Conservation (phyloP, 2,888 invertebrate genomes). For the Nipponacmea schrenckii region DNA sequence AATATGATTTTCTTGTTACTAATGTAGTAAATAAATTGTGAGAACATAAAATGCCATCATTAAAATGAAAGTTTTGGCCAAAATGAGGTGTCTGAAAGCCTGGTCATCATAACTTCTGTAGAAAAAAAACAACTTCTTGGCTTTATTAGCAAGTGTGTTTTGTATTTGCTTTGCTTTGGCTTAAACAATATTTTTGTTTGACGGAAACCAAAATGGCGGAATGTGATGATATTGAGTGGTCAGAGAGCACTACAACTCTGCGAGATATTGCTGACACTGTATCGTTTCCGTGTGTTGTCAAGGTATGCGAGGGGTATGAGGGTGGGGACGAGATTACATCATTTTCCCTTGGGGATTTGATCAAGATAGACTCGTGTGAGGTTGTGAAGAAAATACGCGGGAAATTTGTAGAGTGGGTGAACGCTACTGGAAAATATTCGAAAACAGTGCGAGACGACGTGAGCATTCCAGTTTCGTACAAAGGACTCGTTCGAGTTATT, state of each 20-base stretch:
- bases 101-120: too few relatives aligned
- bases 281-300: slow-evolving; percentile 17
- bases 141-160: neutral
- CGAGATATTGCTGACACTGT: slow-evolving; percentile 15
- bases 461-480: slow-evolving; percentile 10
- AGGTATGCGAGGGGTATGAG: slow-evolving; percentile 18
- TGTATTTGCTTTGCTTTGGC: neutral
- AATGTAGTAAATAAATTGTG: too few relatives aligned
- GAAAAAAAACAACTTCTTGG: neutral
- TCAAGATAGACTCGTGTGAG: slow-evolving; percentile 19
- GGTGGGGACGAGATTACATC: slow-evolving; percentile 9
- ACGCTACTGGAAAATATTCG: neutral
- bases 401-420: neutral
- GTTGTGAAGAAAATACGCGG: slow-evolving; percentile 1
- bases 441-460: neutral
- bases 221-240: slow-evolving; percentile 9
- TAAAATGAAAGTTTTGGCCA: too few relatives aligned
- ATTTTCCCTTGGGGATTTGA: slow-evolving; percentile 13
- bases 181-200: neutral
- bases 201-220: slow-evolving; percentile 5
- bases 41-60: too few relatives aligned
- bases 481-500: slow-evolving; percentile 11
- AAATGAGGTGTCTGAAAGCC: too few relatives aligned
- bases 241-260: slow-evolving; percentile 13
- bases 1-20: too few relatives aligned